A percentile compares a stretch with the other conserved stretches of the same genome.
These are phyloP conservation scores for Clytia hemisphaerica DNA, from an alignment of 30 jellyfish, hydroid and myxozoan genomes.

Conservation along the genomic window DNA sequence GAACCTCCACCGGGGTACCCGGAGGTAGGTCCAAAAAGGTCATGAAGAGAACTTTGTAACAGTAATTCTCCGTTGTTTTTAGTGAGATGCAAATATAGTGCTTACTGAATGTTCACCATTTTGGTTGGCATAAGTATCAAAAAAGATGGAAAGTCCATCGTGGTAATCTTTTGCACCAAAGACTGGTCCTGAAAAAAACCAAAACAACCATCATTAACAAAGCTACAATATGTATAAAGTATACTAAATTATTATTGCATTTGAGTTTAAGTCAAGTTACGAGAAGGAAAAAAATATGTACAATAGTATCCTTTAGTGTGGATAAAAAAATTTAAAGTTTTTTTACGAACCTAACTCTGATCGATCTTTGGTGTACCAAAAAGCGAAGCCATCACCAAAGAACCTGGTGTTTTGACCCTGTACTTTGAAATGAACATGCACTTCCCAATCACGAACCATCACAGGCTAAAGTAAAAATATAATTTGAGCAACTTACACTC, in stretches of 20 bases:
- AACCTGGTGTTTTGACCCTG: slow-evolving; percentile 83
- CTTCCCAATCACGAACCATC: slow-evolving; percentile 71
- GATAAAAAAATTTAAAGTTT: background rate
- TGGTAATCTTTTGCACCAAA: slow-evolving; percentile 70
- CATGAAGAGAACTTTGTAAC: background rate
- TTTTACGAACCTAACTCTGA: slow-evolving; percentile 41
- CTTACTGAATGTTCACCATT: slow-evolving; percentile 79
- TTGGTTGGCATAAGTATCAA: slow-evolving; percentile 90
- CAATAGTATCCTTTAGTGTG: background rate
- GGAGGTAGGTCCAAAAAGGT: too few species aligned
- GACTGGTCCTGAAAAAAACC: slow-evolving; percentile 47
- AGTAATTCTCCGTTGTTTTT: background rate
- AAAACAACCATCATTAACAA: background rate
- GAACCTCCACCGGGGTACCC: too few species aligned
- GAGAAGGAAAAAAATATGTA: background rate
- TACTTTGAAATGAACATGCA: slow-evolving; percentile 65
- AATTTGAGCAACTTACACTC: too few species aligned
- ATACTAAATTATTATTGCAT: background rate
- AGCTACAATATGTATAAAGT: background rate
- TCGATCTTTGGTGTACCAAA: slow-evolving; percentile 82
- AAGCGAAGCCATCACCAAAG: slow-evolving; percentile 95
- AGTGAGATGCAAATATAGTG: background rate
- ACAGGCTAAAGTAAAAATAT: slow-evolving; percentile 39
- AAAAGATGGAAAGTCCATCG: slow-evolving; percentile 70
- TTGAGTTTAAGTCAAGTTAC: too few species aligned